These are phyloP conservation scores for Tokudaia tokunoshimensis DNA, from an alignment of 2,797 vertebrate genomes.

Conservation along the genomic window DNA sequence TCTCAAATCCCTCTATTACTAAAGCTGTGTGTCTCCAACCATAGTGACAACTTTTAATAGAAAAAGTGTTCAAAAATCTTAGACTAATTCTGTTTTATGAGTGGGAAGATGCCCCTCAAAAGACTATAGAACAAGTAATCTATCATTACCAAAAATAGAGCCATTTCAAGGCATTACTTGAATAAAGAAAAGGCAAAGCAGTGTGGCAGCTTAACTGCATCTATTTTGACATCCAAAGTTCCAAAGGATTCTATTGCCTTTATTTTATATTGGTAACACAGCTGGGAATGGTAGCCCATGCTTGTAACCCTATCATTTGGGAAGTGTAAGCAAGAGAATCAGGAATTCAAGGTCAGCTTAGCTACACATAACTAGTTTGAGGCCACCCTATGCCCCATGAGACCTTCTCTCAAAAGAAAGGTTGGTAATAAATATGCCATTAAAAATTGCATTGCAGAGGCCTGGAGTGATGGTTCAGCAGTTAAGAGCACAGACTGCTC, in stretches of 20 bases:
- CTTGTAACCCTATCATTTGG: background rate
- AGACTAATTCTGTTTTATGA: slow-evolving; percentile 33
- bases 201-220: slow-evolving; percentile 7
- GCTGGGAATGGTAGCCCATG: background rate
- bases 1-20: background rate
- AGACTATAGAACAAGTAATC: slow-evolving; percentile 32
- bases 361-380: background rate
- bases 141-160: slow-evolving; percentile 35
- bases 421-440: background rate
- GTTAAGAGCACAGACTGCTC: background rate
- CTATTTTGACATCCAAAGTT: slow-evolving; percentile 49
- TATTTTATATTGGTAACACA: background rate
- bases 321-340: background rate
- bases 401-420: background rate
- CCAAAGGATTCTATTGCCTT: slow-evolving; percentile 22
- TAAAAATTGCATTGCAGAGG: background rate
- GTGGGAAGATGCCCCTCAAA: background rate
- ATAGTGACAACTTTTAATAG: slow-evolving; percentile 17
- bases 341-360: background rate
- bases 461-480: background rate
- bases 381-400: background rate
- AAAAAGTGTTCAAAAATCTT: slow-evolving; percentile 32
- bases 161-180: slow-evolving; percentile 10
- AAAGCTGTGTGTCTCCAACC: background rate
- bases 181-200: slow-evolving; percentile 14